A percentile compares a stretch with the other conserved stretches of the same genome.
phyloP scores from a whole-genome alignment of 2,888 invertebrate species.

The Caradrina kadenii region DNA sequence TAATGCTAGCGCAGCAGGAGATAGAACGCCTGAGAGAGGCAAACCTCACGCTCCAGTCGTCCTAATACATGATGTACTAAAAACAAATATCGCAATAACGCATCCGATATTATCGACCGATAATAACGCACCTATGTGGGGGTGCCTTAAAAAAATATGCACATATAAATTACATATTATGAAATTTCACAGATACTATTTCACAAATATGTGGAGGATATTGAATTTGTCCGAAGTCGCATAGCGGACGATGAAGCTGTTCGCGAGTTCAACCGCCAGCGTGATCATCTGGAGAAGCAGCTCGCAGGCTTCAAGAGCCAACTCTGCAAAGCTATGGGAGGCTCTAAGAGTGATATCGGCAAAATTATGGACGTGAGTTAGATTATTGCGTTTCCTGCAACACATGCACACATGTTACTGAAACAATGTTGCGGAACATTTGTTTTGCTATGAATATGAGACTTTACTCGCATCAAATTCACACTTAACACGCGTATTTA shows the following conservation, averaged over 20 bases:
- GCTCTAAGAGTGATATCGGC: conserved; percentile 90
- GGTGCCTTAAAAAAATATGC: not conserved
- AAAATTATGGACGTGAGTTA: conserved; percentile 92
- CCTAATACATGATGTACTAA: too few relatives aligned
- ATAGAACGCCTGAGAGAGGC: too few relatives aligned
- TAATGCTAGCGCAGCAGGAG: too few relatives aligned
- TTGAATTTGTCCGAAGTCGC: conserved; percentile 92
- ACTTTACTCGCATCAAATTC: too few relatives aligned
- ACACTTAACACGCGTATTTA: too few relatives aligned
- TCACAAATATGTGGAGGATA: conserved; percentile 93
- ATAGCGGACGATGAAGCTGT: conserved; percentile 93
- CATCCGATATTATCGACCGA: too few relatives aligned
- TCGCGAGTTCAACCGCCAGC: conserved; percentile 94
- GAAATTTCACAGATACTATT: conserved; percentile 87
- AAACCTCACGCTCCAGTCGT: too few relatives aligned
- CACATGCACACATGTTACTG: not conserved
- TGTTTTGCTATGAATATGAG: too few relatives aligned
- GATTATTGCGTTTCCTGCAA: not conserved
- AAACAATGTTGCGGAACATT: too few relatives aligned
- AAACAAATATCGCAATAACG: too few relatives aligned
- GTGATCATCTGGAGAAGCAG: conserved; percentile 94
- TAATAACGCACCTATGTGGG: too few relatives aligned
- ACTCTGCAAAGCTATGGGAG: conserved; percentile 80
- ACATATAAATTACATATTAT: conserved; percentile 3
- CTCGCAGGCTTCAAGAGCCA: conserved; percentile 81